Evolutionary conservation across 2,113 vertebrate species (phyloP).

Genomic region (Chrysochloris asiatica): DNA sequence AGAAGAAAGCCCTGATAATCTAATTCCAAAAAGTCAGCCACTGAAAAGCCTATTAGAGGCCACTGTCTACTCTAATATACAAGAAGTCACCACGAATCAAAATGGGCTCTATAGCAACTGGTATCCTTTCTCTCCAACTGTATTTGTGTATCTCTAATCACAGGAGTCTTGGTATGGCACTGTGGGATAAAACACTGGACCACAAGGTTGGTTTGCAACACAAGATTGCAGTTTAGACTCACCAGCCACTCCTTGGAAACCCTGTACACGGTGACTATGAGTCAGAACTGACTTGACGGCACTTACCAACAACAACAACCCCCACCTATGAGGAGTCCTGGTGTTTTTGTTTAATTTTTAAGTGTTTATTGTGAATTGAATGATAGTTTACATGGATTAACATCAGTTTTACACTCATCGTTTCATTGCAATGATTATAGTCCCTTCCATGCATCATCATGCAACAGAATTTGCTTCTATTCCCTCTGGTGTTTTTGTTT

Average conservation of each 20-base stretch:
- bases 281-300: not conserved
- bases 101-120: not conserved
- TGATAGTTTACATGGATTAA: too few species aligned
- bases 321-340: not conserved
- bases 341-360: too few species aligned
- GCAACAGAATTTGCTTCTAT: too few species aligned
- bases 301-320: not conserved
- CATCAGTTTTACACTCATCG: too few species aligned
- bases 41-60: too few species aligned
- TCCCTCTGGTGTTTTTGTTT: too few species aligned
- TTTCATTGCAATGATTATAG: too few species aligned
- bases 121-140: not conserved
- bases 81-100: not conserved
- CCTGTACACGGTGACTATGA: not conserved
- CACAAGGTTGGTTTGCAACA: not conserved
- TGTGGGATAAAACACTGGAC: not conserved
- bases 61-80: too few species aligned
- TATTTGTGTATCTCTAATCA: not conserved
- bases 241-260: not conserved
- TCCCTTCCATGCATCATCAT: too few species aligned
- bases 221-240: not conserved
- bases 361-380: too few species aligned
- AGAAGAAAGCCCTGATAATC: not conserved
- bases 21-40: too few species aligned
- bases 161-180: not conserved